These are phyloP conservation scores for Chesias legatella DNA, from an alignment of 2,888 invertebrate species.

Conservation along the genomic window DNA sequence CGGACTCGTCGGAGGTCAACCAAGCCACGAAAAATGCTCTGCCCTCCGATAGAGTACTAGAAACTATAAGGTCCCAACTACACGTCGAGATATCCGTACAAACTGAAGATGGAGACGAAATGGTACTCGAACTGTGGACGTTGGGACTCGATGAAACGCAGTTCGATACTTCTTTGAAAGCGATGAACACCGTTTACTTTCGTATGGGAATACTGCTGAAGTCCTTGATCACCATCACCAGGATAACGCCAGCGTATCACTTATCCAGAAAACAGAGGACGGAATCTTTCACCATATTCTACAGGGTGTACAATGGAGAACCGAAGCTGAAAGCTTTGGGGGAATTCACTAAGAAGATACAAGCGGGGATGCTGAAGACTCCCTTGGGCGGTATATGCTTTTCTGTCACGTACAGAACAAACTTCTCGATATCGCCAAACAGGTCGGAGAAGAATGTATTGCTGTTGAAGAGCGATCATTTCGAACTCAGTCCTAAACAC, in stretches of 20 bases:
- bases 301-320: constrained; percentile 91
- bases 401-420: constrained; percentile 92
- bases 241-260: constrained; percentile 96
- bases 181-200: constrained; percentile 93
- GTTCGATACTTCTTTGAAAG: constrained; percentile 83
- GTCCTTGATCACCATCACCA: constrained; percentile 92
- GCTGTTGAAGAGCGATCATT: constrained; percentile 96
- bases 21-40: constrained; percentile 89
- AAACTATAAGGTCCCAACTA: constrained; percentile 81
- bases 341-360: constrained; percentile 89
- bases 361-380: constrained; percentile 93
- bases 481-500: constrained; percentile 87
- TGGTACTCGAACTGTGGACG: constrained; percentile 95
- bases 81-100: constrained; percentile 94
- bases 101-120: constrained; percentile 93
- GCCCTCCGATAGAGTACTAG: constrained; percentile 70
- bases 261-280: constrained; percentile 92
- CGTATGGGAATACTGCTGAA: constrained; percentile 95
- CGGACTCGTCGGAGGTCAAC: constrained; percentile 91
- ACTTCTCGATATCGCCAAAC: constrained; percentile 95
- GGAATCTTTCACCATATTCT: constrained; percentile 95
- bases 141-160: constrained; percentile 85
- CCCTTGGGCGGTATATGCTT: constrained; percentile 92
- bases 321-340: constrained; percentile 88
- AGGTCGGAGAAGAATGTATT: constrained; percentile 85